Evolutionary conservation across 1,140 invertebrate species (phyloP).

Genomic region (Steinernema khuongi): DNA sequence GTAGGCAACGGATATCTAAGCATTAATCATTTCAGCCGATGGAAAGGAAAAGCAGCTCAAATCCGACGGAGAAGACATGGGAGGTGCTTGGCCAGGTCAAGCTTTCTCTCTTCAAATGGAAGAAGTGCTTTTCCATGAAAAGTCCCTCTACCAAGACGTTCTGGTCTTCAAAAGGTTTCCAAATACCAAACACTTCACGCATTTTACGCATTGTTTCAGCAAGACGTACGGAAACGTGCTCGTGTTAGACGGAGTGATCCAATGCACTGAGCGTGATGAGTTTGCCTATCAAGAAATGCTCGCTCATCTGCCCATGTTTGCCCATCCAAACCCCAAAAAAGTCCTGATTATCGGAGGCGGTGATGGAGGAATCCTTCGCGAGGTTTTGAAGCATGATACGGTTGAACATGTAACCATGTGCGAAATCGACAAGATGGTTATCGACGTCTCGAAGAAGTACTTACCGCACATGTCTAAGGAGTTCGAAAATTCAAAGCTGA

Average conservation of each 20-base stretch:
- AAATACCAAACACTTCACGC: not conserved
- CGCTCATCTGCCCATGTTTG: slow-evolving; percentile 81
- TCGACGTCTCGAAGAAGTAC: slow-evolving; percentile 83
- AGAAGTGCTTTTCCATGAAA: slow-evolving; percentile 73
- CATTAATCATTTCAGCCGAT: not conserved
- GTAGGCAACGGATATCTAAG: not conserved
- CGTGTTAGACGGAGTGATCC: slow-evolving; percentile 90
- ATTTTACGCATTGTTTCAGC: slow-evolving; percentile 62
- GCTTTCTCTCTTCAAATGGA: slow-evolving; percentile 81
- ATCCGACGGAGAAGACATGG: slow-evolving; percentile 64
- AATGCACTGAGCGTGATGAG: slow-evolving; percentile 91
- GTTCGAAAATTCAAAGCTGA: slow-evolving; percentile 76
- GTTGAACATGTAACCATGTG: slow-evolving; percentile 83
- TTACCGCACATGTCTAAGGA: slow-evolving; percentile 83
- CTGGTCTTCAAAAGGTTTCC: slow-evolving; percentile 80
- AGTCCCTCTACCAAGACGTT: slow-evolving; percentile 82
- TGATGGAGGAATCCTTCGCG: slow-evolving; percentile 88
- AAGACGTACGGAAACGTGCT: slow-evolving; percentile 79
- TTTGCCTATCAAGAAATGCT: slow-evolving; percentile 98
- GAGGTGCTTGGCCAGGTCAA: slow-evolving; percentile 82
- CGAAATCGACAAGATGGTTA: slow-evolving; percentile 84
- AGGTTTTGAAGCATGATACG: slow-evolving; percentile 83
- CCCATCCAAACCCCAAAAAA: slow-evolving; percentile 80
- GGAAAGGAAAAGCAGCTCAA: slow-evolving; percentile 51
- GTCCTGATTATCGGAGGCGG: slow-evolving; percentile 94